Percentiles rank a stretch among this genome's conserved stretches.
These are phyloP conservation scores for Buathra laborator DNA, from an alignment of 2,888 invertebrate species.

Conservation along the genomic window DNA sequence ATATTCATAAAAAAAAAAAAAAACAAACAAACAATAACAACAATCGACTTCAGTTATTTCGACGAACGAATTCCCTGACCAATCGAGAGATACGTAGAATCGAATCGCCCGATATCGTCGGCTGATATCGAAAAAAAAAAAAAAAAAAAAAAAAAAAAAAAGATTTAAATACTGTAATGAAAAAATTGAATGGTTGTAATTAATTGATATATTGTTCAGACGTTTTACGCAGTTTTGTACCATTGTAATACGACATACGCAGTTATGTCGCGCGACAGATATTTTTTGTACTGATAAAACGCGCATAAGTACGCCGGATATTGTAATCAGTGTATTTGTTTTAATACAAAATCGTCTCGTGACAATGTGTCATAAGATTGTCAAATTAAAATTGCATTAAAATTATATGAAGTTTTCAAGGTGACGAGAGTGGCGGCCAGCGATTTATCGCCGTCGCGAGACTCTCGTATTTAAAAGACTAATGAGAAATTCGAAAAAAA, in stretches of 20 bases:
- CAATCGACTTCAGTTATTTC: conserved; percentile 74
- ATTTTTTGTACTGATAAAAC: conserved; percentile 80
- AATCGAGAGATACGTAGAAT: conserved; percentile 21
- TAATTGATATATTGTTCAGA: neutral
- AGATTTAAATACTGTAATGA: too few relatives aligned
- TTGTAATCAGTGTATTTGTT: conserved; percentile 77
- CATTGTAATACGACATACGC: neutral
- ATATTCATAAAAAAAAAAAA: conserved; percentile 76
- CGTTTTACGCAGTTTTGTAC: conserved; percentile 6
- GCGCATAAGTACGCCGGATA: conserved; percentile 78
- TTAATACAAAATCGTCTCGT: conserved; percentile 7
- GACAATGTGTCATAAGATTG: too few relatives aligned
- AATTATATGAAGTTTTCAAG: too few relatives aligned
- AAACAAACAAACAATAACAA: conserved; percentile 72
- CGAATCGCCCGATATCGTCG: neutral
- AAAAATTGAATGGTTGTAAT: neutral
- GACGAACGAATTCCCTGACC: conserved; percentile 73
- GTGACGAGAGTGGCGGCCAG: too few relatives aligned
- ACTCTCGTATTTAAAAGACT: too few relatives aligned
- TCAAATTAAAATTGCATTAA: too few relatives aligned
- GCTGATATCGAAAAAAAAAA: too few relatives aligned
- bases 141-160: conserved; percentile 18
- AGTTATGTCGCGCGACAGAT: conserved; percentile 79
- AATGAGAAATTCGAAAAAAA: too few relatives aligned
- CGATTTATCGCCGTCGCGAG: too few relatives aligned